These are phyloP conservation scores for Rhogogaster chlorosoma DNA, from an alignment of 2,888 invertebrate species.

Conservation along the genomic window DNA sequence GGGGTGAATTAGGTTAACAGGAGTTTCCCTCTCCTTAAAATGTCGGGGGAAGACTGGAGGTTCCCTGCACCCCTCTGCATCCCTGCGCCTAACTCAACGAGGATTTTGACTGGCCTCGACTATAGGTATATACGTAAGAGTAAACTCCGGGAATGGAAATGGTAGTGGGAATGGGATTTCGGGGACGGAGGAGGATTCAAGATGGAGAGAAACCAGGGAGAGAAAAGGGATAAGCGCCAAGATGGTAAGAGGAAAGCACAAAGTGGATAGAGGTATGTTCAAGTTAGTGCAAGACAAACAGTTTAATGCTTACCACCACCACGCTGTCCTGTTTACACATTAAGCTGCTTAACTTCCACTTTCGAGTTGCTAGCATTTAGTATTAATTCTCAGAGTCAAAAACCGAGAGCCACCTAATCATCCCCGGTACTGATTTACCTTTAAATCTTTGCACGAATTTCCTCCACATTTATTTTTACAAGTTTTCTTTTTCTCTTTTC, in stretches of 20 bases:
- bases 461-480: not conserved
- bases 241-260: constrained; percentile 5
- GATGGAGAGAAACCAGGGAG: not conserved
- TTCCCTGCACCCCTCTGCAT: not conserved
- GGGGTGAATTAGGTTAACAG: constrained; percentile 41
- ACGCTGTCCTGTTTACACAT: constrained; percentile 34
- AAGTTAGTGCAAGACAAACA: constrained; percentile 49
- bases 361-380: constrained; percentile 11
- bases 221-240: constrained; percentile 28
- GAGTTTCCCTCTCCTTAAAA: constrained; percentile 18
- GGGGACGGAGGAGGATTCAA: not conserved
- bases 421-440: not conserved
- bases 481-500: too few species aligned
- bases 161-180: not conserved
- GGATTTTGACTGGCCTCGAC: constrained; percentile 27
- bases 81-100: not conserved
- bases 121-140: not conserved
- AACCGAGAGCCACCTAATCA: not conserved
- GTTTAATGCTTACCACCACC: constrained; percentile 40
- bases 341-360: constrained; percentile 32
- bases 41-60: not conserved
- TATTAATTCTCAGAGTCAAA: not conserved
- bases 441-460: not conserved
- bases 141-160: not conserved
- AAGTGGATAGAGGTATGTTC: constrained; percentile 37